A percentile compares a stretch with the other conserved stretches of the same genome.
phyloP scores from a whole-genome alignment of 2,797 vertebrate genomes.

The Pipistrellus nathusii region DNA sequence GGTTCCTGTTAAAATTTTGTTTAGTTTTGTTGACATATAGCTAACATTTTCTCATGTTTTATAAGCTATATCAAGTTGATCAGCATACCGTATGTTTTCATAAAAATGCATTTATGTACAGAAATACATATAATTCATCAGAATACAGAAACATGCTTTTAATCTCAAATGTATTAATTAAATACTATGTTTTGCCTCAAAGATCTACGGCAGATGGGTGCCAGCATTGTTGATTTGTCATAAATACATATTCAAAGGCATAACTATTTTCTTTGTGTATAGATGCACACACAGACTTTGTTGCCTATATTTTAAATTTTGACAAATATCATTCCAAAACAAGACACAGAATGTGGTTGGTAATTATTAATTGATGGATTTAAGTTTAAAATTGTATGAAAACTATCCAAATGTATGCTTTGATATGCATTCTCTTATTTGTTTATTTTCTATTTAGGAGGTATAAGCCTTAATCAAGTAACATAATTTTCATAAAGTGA shows the following conservation, averaged over 20 bases:
- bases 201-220: not conserved
- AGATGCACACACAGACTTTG: not conserved
- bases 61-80: constrained; percentile 18
- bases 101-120: not conserved
- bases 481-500: not conserved
- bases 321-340: not conserved
- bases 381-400: constrained; percentile 9
- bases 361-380: not conserved
- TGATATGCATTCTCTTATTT: not conserved
- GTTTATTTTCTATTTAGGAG: not conserved
- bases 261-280: not conserved
- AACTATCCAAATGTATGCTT: not conserved
- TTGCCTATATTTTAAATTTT: constrained; percentile 35
- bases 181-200: not conserved
- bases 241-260: not conserved
- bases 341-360: not conserved
- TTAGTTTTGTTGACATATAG: constrained; percentile 52
- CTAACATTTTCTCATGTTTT: constrained; percentile 24
- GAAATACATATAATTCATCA: constrained; percentile 6
- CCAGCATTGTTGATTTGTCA: not conserved
- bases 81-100: not conserved
- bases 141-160: constrained; percentile 16
- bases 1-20: constrained; percentile 20
- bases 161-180: constrained; percentile 41
- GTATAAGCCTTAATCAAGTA: not conserved